phyloP scores from a whole-genome alignment of 2,797 vertebrate species.

The Chloroceryle amazona region DNA sequence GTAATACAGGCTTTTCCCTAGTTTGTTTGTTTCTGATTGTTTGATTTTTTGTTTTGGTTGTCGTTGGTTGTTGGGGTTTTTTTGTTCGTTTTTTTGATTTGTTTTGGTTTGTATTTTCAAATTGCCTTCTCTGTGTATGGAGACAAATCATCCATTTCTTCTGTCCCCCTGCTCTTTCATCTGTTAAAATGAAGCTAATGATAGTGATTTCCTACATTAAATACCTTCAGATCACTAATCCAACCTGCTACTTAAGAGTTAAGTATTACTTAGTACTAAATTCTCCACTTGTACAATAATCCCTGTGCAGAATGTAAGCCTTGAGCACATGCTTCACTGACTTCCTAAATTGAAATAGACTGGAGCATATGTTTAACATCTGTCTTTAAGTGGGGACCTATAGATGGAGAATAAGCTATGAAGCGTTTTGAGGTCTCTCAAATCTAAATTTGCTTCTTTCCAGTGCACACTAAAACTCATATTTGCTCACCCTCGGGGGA shows the following conservation, averaged over 20 bases:
- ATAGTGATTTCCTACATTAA: conserved; percentile 21
- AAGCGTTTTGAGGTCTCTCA: neutral
- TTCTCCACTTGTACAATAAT: neutral
- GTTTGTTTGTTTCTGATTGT: no score
- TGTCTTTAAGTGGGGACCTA: conserved; percentile 42
- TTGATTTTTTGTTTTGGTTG: no score
- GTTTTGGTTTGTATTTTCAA: neutral
- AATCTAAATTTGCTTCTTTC: neutral
- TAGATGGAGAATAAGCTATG: neutral
- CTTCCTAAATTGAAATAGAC: conserved; percentile 46
- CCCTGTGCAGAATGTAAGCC: neutral
- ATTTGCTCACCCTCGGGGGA: neutral
- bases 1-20: neutral
- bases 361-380: conserved; percentile 55
- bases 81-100: neutral
- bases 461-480: neutral
- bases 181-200: conserved; percentile 26
- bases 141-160: neutral
- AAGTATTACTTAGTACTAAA: conserved; percentile 40
- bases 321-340: conserved; percentile 4
- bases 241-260: conserved; percentile 15
- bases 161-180: neutral
- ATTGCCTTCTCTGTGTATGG: neutral
- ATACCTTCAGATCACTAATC: neutral
- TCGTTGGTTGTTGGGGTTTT: no score